These are phyloP conservation scores for Oscheius sp. DNA, from an alignment of 2,888 invertebrate genomes.

Conservation along the genomic window DNA sequence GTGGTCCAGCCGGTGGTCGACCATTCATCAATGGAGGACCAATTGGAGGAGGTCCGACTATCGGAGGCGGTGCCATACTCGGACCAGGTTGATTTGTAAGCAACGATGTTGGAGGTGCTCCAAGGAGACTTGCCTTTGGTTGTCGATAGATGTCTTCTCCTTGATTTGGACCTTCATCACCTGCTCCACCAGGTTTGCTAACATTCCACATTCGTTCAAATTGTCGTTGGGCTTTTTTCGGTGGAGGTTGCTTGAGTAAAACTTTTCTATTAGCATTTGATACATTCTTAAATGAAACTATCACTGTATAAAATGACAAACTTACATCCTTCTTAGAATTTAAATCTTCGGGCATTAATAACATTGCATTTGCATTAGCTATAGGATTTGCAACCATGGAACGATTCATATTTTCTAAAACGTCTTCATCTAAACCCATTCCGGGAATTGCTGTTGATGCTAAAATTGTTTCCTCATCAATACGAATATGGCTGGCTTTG, in stretches of 20 bases:
- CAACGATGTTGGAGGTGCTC: conserved; percentile 37
- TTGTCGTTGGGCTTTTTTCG: conserved; percentile 68
- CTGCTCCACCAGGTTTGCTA: conserved; percentile 36
- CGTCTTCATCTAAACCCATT: conserved; percentile 96
- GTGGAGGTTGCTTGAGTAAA: conserved; percentile 69
- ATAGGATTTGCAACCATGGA: conserved; percentile 36
- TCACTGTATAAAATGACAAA: neutral
- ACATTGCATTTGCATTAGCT: conserved; percentile 27
- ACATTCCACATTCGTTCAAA: conserved; percentile 70
- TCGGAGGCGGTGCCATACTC: neutral
- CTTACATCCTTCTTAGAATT: conserved; percentile 35
- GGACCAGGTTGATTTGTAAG: conserved; percentile 18
- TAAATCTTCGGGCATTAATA: conserved; percentile 52
- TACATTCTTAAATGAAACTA: conserved; percentile 29
- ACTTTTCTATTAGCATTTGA: conserved; percentile 52
- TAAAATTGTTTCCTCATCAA: conserved; percentile 30
- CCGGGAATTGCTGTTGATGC: conserved; percentile 74
- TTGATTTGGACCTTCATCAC: conserved; percentile 20
- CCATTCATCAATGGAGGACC: neutral
- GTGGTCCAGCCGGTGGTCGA: neutral
- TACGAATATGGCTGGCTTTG: conserved; percentile 29
- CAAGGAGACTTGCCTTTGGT: conserved; percentile 35
- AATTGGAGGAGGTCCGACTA: conserved; percentile 5
- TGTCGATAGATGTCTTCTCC: conserved; percentile 24
- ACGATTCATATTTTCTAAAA: conserved; percentile 75